These are phyloP conservation scores for Carcina quercana DNA, from an alignment of 2,888 invertebrate species.

Conservation along the genomic window DNA sequence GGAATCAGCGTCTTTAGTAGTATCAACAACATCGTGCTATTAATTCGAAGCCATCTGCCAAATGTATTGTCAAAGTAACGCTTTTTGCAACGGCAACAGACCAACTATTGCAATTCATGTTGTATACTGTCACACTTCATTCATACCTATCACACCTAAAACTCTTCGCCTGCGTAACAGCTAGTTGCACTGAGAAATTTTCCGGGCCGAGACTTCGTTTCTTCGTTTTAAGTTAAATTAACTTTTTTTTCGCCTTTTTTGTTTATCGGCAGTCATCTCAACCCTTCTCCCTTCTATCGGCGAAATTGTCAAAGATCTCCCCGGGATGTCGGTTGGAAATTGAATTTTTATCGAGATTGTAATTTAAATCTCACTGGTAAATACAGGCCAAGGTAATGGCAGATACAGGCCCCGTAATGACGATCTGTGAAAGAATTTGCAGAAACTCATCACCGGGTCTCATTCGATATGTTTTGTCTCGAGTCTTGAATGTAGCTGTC, in stretches of 20 bases:
- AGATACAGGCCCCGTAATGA: too few relatives aligned
- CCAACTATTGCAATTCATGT: too few relatives aligned
- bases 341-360: slow-evolving; percentile 70
- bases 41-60: not conserved
- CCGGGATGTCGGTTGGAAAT: slow-evolving; percentile 53
- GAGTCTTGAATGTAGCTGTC: too few relatives aligned
- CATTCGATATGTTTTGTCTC: too few relatives aligned
- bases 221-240: slow-evolving; percentile 63
- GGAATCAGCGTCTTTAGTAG: too few relatives aligned
- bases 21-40: too few relatives aligned
- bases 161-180: not conserved
- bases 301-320: slow-evolving; percentile 57
- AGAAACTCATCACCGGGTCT: too few relatives aligned
- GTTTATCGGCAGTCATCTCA: slow-evolving; percentile 66
- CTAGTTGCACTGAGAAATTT: slow-evolving; percentile 26
- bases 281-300: slow-evolving; percentile 56
- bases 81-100: too few relatives aligned
- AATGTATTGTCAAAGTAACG: not conserved
- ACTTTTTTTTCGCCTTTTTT: slow-evolving; percentile 57
- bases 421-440: too few relatives aligned
- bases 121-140: slow-evolving; percentile 11
- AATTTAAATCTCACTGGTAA: slow-evolving; percentile 21
- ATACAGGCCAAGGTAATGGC: too few relatives aligned
- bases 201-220: slow-evolving; percentile 50
- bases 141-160: slow-evolving; percentile 26